Percentiles rank a stretch among this genome's conserved stretches.
Conservation (phyloP, 2,797 vertebrate genomes). For the Oryzias dopingdopingensis region DNA sequence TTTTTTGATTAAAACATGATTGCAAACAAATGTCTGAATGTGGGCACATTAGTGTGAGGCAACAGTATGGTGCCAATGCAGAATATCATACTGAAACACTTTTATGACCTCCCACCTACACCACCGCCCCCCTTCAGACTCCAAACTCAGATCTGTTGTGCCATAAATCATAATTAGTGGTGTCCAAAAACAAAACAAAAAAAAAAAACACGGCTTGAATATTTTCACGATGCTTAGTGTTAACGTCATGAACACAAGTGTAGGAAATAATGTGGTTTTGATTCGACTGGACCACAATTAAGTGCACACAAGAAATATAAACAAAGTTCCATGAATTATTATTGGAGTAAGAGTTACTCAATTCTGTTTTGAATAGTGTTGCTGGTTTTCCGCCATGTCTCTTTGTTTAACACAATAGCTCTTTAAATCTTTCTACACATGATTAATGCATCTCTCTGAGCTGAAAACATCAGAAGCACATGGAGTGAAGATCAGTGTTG, state of each 20-base stretch:
- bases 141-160: not conserved
- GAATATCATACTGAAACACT: too few relatives aligned
- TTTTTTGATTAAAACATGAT: too few relatives aligned
- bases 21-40: not conserved
- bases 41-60: slow-evolving; percentile 5
- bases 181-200: too few relatives aligned
- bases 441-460: slow-evolving; percentile 26
- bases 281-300: slow-evolving; percentile 9
- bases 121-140: slow-evolving; percentile 3
- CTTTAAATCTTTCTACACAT: slow-evolving; percentile 23
- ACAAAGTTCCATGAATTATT: slow-evolving; percentile 9
- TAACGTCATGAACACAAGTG: not conserved
- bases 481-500: not conserved
- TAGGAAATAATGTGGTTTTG: slow-evolving; percentile 32
- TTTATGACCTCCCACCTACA: not conserved
- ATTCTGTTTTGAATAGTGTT: slow-evolving; percentile 15
- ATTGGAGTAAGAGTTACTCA: slow-evolving; percentile 25
- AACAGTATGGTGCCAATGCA: not conserved
- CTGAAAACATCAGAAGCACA: slow-evolving; percentile 2
- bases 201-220: not conserved
- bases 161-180: not conserved
- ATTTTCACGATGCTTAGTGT: slow-evolving; percentile 11
- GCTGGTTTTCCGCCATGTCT: slow-evolving; percentile 15
- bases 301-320: slow-evolving; percentile 5
- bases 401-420: slow-evolving; percentile 36